Evolutionary conservation across 2,888 invertebrate genomes (phyloP).

Genomic region (Cryptosula pallasiana): DNA sequence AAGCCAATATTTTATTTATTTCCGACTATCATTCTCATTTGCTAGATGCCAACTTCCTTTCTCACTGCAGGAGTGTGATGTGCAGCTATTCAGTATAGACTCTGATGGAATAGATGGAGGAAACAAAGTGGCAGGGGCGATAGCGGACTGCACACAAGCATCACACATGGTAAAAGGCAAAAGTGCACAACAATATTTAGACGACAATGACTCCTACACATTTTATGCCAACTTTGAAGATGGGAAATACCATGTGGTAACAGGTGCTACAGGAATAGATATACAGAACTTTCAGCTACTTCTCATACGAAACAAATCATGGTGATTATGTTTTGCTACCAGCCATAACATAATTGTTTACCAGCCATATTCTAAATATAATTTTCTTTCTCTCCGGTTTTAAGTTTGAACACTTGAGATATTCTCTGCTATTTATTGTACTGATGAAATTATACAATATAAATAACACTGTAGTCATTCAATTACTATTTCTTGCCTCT

Average conservation of each 20-base stretch:
- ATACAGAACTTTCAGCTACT: conserved; percentile 12
- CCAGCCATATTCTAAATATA: too few relatives aligned
- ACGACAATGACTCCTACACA: conserved; percentile 6
- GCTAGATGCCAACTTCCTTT: too few relatives aligned
- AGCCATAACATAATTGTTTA: too few relatives aligned
- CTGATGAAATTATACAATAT: too few relatives aligned
- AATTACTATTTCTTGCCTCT: too few relatives aligned
- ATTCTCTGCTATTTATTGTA: too few relatives aligned
- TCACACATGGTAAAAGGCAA: not conserved
- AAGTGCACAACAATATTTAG: conserved; percentile 5
- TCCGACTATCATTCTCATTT: too few relatives aligned
- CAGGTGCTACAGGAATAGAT: conserved; percentile 19
- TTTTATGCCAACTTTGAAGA: not conserved
- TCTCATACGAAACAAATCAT: conserved; percentile 13
- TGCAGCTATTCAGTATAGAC: conserved; percentile 23
- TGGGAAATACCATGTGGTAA: conserved; percentile 3
- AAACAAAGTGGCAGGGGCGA: conserved; percentile 5
- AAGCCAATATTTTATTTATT: too few relatives aligned
- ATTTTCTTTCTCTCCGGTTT: too few relatives aligned
- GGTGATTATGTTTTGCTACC: too few relatives aligned
- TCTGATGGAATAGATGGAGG: conserved; percentile 24
- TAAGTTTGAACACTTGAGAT: too few relatives aligned
- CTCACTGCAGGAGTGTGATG: conserved; percentile 12
- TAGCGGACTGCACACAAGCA: conserved; percentile 21
- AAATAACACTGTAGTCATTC: too few relatives aligned